phyloP scores from a whole-genome alignment of 2,113 vertebrate genomes.

The Nesogale talazaci region DNA sequence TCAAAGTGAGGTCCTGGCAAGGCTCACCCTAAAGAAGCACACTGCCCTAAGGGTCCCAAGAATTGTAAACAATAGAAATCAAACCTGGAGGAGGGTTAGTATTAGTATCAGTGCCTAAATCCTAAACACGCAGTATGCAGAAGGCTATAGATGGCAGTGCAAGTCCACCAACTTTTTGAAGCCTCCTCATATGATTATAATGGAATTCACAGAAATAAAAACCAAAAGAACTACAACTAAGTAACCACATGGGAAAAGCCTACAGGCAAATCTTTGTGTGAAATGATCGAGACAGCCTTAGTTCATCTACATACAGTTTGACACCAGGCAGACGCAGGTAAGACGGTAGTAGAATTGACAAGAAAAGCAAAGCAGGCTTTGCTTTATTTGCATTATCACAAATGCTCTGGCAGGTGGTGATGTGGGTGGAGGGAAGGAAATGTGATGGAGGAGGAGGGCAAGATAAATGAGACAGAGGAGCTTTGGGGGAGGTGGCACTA shows the following conservation, averaged over 20 bases:
- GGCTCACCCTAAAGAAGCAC: too few relatives aligned
- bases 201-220: slow-evolving; percentile 9
- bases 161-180: too few relatives aligned
- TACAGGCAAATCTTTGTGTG: background rate
- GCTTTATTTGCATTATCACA: background rate
- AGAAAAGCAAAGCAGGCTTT: background rate
- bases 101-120: too few relatives aligned
- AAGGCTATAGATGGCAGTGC: too few relatives aligned
- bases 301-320: slow-evolving; percentile 14
- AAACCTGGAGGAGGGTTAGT: too few relatives aligned
- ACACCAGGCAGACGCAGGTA: background rate
- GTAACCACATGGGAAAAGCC: background rate
- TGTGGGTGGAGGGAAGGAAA: background rate
- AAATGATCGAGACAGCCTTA: background rate
- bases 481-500: background rate
- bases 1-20: too few relatives aligned
- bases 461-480: background rate
- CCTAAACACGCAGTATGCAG: too few relatives aligned
- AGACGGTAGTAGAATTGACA: background rate
- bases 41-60: too few relatives aligned
- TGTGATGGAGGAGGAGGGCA: background rate
- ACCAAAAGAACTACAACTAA: background rate
- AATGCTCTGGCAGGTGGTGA: background rate
- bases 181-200: too few relatives aligned
- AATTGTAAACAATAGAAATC: too few relatives aligned